Evolutionary conservation across 1,140 invertebrate genomes (phyloP).

Genomic region (Atopsyche davidsoni): DNA sequence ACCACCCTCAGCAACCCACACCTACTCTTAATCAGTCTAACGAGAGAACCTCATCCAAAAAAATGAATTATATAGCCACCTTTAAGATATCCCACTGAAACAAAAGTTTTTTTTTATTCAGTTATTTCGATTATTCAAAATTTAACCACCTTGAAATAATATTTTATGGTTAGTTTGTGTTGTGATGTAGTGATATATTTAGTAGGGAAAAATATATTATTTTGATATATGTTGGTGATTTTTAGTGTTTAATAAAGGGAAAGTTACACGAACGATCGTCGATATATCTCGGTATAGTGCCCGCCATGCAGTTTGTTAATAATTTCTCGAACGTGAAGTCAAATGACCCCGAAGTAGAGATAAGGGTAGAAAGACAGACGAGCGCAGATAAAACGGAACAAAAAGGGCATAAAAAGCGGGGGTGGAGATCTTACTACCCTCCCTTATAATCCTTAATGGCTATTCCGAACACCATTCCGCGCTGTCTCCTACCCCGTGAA

Average conservation of each 20-base stretch:
- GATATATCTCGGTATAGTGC: too few relatives aligned
- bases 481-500: constrained; percentile 6
- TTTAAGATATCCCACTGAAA: constrained; percentile 33
- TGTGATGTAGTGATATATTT: too few relatives aligned
- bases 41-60: constrained; percentile 32
- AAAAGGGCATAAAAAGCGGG: constrained; percentile 21
- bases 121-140: not conserved
- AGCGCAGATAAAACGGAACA: constrained; percentile 23
- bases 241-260: too few relatives aligned
- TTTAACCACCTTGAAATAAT: too few relatives aligned
- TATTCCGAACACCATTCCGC: constrained; percentile 18
- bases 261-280: too few relatives aligned
- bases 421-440: too few relatives aligned
- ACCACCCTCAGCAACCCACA: constrained; percentile 1
- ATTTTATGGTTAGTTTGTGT: too few relatives aligned
- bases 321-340: constrained; percentile 28
- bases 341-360: constrained; percentile 29
- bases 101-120: constrained; percentile 17
- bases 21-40: constrained; percentile 26
- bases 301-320: constrained; percentile 25
- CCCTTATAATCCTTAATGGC: constrained; percentile 31
- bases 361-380: constrained; percentile 27
- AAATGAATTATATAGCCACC: constrained; percentile 35
- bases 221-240: too few relatives aligned
- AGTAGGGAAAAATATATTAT: too few relatives aligned